These are phyloP conservation scores for Pomatostomus ruficeps DNA, from an alignment of 2,113 vertebrate species.

Conservation along the genomic window DNA sequence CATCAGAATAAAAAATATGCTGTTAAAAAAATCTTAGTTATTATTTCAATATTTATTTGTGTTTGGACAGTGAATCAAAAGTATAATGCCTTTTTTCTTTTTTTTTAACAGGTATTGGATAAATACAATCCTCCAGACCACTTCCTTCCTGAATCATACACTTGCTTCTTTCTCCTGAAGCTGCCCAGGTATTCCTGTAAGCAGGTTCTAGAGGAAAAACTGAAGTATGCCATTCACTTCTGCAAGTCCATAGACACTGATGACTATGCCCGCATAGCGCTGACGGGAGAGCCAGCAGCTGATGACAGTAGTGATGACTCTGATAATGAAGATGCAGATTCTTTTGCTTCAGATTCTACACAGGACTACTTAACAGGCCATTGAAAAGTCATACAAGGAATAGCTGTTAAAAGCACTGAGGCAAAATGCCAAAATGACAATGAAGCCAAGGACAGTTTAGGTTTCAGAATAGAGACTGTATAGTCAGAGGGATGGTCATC, in stretches of 20 bases:
- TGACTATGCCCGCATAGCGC: slow-evolving; percentile 95
- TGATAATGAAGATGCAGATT: slow-evolving; percentile 96
- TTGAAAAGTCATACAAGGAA: slow-evolving; percentile 50
- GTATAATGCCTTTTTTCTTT: background rate
- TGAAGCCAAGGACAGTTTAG: slow-evolving; percentile 21
- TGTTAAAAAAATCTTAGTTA: background rate
- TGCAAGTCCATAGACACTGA: slow-evolving; percentile 99
- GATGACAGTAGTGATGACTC: slow-evolving; percentile 96
- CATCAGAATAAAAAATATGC: background rate
- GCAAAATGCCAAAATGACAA: background rate
- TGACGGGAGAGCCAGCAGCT: slow-evolving; percentile 89
- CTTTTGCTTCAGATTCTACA: slow-evolving; percentile 95
- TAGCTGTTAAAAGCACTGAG: background rate
- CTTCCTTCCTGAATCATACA: slow-evolving; percentile 98
- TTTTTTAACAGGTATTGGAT: slow-evolving; percentile 84
- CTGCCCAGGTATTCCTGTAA: slow-evolving; percentile 95
- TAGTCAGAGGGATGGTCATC: background rate
- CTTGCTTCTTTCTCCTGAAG: slow-evolving; percentile 98
- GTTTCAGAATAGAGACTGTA: background rate
- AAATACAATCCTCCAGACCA: slow-evolving; percentile 98
- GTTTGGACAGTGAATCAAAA: background rate
- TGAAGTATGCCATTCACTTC: slow-evolving; percentile 98
- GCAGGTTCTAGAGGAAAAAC: slow-evolving; percentile 94
- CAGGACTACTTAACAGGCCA: slow-evolving; percentile 97
- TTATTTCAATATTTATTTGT: background rate